Conservation (phyloP, 2,113 vertebrate genomes). For the Callithrix jacchus region DNA sequence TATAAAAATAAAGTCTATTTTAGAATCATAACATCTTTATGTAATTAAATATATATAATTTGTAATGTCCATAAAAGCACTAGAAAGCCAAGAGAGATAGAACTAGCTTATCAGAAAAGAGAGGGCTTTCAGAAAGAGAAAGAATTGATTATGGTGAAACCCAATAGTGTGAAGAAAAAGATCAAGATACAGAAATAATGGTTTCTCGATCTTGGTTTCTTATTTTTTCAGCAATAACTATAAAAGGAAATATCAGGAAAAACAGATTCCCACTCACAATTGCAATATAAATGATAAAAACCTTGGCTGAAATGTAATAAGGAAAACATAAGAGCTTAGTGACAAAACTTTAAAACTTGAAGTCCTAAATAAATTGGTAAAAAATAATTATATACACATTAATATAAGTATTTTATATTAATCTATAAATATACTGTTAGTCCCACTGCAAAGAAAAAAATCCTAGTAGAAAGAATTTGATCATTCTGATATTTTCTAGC, state of each 20-base stretch:
- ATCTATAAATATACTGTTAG: background rate
- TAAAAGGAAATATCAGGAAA: background rate
- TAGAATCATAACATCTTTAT: background rate
- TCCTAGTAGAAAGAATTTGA: background rate
- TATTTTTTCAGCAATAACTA: background rate
- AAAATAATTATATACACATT: background rate
- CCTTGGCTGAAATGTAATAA: background rate
- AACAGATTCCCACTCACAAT: background rate
- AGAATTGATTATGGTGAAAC: background rate
- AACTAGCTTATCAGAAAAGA: background rate
- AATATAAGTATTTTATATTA: background rate
- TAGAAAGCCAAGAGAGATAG: background rate
- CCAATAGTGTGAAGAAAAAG: background rate
- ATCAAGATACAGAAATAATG: background rate
- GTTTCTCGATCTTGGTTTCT: background rate
- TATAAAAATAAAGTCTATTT: background rate
- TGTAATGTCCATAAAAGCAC: background rate
- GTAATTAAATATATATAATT: background rate
- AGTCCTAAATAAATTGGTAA: background rate
- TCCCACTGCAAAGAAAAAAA: background rate
- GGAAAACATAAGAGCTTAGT: background rate
- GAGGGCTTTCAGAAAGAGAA: background rate
- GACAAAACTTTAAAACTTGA: background rate
- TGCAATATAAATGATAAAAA: conserved; percentile 5
- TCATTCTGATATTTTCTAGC: background rate